Base-by-base conservation (phyloP, 2,888 invertebrate genomes). In the Allophyes oxyacanthae region DNA sequence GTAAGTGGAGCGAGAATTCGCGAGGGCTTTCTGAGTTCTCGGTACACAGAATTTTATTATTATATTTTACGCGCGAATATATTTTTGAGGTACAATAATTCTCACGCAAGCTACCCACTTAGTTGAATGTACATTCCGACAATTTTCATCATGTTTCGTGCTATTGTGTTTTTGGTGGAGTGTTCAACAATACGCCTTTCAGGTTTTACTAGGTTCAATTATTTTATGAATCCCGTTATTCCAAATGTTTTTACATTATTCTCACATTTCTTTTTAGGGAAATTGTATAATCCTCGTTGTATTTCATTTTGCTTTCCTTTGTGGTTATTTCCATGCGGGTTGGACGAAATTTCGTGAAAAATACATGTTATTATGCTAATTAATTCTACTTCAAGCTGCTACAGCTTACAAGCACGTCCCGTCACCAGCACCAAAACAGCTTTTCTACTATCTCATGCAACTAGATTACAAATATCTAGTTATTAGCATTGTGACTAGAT, bases 111-210 rank as follows among this genome's bases (percentile, higher is more conserved):
- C 11, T 20, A 20, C 40, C 48, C 60, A 51, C 50, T 71, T 66
- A 71, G 61, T 40, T 43, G 33, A 54, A 36, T 40, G 55, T 44
- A 59, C 37, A 52, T 48, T 45, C 41, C 13, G 37, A 26, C 10
- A 48, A 48, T 67, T 57, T 59, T 63, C 49, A 50, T 57, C 50
- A 46, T 55, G 33, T 63, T 62, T 43, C 20, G 13, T 30, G 11
- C 52, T 40, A 58, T 67, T 72, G 58, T 67, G 25, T 50, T 48
- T 15, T 28, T 40, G 42, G 20, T 36, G 25, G 37, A 52, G 44
- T 41, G 32, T 46, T 46, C 32, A 51, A 67, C 54, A 67, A 71
- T 54, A 65, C 13, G 26, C 71, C 34, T 65, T 49, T 60, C 51
- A 60, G 25, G n/a, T 55, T 40, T 25, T 9, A 10, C 34, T 44